Evolutionary conservation across 1,140 invertebrate genomes (phyloP), one percentile per base, ranked within the genome.

Genomic region (Pinna nobilis): DNA sequence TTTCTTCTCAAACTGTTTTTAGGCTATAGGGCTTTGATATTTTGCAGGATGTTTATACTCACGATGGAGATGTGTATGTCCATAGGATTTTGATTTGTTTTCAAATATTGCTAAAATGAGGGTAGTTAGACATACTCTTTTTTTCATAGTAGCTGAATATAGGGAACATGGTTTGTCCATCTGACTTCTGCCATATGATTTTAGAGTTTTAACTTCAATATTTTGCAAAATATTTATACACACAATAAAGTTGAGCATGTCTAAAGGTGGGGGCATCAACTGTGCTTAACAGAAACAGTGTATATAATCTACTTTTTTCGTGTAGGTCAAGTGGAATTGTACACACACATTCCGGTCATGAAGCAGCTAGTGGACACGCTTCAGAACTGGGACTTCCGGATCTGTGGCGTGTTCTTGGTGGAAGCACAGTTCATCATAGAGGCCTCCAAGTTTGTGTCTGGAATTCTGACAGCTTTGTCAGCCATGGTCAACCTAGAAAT

Each of bases 341-440:
- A 99, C 88, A 98, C 97, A 33, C 98, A 99, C 89, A 92, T 99
- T 84, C 94, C 94, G 55, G 93, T 97, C 15, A 97, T 99, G 87
- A 92, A 92, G 77, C 92, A 94, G 77, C 89, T 99, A 32, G 94
- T 97, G 1, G 92, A 94, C 35, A 88, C 92, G n/a, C 89, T 99
- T n/a, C 88, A 91, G 70, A 91, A 92, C 47, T 95, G 96, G 93
- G 94, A 97, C 88, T 99, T 99, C 83, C 92, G 93, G 68, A 90
- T 99, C 30, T 99, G 97, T 91, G 94, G 93, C 2, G 93, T 99
- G 0, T 99, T 97, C 88, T 88, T 99, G 20, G 89, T 99, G 1
- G 98, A 99, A 88, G 95, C 97, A 35, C 97, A 98, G 87, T 99
- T 99, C 87, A 95, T 99, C 93, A 93, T 98, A 3, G 98, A 99